Evolutionary conservation across 2,797 vertebrate genomes (phyloP), one percentile per base, ranked within the genome.

Genomic region (Enteromius mattozi): DNA sequence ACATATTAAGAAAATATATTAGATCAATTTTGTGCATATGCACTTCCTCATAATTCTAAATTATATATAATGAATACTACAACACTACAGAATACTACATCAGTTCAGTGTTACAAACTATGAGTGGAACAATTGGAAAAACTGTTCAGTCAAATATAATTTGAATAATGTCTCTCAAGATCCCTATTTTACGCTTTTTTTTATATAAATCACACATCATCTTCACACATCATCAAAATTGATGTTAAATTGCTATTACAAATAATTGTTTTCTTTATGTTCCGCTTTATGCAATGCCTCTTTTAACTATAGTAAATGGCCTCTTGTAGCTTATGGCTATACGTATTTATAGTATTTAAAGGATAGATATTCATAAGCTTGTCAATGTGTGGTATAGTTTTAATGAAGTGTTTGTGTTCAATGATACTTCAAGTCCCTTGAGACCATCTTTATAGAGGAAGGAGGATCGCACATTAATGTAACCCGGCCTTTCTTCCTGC

Each of bases 341-440:
- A 27, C 27, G 27, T 27, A 27, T 27, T 27, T 27, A 27, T 27
- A 27, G 45, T 17, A 47, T 78, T 61, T 49, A 45, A 42, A 68
- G 17, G 63, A 72, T 13, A 21, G 54, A 49, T 77, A 78, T 54
- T 69, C 66, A 72, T 71, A 84, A 72, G 19, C 76, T 49, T 84
- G 75, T 61, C 54, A 63, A 42, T 65, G 68, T 65, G 68, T 63
- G 76, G 68, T 61, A 45, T 12, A 4, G 42, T 72, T 63, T 78
- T 84, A 78, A 79, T 72, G 54, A 84, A 79, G 83, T 84, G 83
- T 72, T 79, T 79, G 51, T 69, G 76, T 72, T 79, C 83, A 79
- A 19, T 84, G 83, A 84, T 84, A 71, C 83, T 79, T 79, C n/a
- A 72, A 30, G 54, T 63, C 76, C 16, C 21, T 7, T 51, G 76